These are phyloP conservation scores for Palythoa heliodiscus DNA, from an alignment of 92 coral and sea anemone species.

Conservation along the genomic window DNA sequence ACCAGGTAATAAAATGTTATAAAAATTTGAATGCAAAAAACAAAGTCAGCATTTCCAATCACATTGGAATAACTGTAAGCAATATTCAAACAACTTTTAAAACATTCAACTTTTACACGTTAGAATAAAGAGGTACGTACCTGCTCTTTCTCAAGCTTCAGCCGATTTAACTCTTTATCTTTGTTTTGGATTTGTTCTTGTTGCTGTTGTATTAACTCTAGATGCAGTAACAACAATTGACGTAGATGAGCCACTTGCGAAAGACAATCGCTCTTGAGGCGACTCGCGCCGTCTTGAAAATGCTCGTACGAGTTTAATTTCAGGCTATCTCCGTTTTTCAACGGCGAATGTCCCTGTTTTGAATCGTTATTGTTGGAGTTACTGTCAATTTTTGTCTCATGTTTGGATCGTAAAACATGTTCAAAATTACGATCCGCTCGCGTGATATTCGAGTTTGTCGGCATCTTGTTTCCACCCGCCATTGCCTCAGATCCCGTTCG, in stretches of 20 bases:
- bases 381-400: conserved; percentile 53
- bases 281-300: conserved; percentile 68
- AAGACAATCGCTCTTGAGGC: conserved; percentile 76
- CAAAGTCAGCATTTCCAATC: conserved; percentile 36
- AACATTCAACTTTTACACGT: not conserved
- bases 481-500: conserved; percentile 70
- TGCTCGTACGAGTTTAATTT: conserved; percentile 39
- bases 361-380: conserved; percentile 41
- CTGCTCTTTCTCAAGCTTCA: conserved; percentile 96
- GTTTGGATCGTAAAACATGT: conserved; percentile 86
- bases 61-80: conserved; percentile 1
- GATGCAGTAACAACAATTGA: conserved; percentile 90
- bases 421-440: conserved; percentile 77
- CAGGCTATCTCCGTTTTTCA: conserved; percentile 30
- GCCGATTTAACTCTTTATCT: conserved; percentile 85
- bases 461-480: conserved; percentile 70
- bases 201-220: conserved; percentile 97
- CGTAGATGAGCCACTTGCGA: conserved; percentile 90
- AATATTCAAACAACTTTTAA: not conserved
- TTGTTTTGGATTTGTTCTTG: conserved; percentile 93
- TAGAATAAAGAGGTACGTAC: conserved; percentile 45
- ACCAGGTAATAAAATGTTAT: conserved; percentile 67
- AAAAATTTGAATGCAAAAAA: conserved; percentile 45
- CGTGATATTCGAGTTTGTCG: conserved; percentile 73
- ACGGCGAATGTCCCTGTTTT: conserved; percentile 50